phyloP scores from a whole-genome alignment of 2,797 vertebrate genomes.

The Falco berigora region DNA sequence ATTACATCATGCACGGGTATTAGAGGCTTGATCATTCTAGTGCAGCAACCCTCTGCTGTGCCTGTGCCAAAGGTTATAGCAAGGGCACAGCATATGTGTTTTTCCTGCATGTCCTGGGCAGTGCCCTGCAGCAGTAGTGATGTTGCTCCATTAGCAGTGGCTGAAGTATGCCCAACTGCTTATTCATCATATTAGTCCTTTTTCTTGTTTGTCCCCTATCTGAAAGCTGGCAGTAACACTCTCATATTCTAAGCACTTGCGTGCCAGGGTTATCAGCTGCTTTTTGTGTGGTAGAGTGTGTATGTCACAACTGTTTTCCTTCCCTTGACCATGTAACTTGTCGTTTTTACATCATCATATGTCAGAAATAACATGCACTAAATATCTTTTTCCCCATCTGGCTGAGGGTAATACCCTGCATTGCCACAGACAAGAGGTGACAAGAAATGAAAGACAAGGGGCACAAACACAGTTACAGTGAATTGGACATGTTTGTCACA shows the following conservation, averaged over 20 bases:
- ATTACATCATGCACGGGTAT: background rate
- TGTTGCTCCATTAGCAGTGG: background rate
- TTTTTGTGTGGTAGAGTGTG: background rate
- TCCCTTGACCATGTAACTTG: background rate
- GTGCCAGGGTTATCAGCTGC: background rate
- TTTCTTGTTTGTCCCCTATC: background rate
- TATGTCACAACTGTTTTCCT: background rate
- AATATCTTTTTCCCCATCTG: background rate
- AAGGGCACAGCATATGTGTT: background rate
- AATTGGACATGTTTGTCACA: background rate
- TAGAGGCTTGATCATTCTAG: background rate
- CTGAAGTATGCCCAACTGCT: background rate
- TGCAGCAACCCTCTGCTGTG: background rate
- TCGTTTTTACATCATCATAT: background rate
- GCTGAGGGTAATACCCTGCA: background rate
- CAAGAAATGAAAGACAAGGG: background rate
- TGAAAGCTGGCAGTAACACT: background rate
- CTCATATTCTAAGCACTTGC: background rate
- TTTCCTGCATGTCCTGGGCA: background rate
- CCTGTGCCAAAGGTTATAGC: background rate
- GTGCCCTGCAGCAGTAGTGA: background rate
- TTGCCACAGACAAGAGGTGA: background rate
- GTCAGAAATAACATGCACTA: background rate
- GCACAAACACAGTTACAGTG: background rate
- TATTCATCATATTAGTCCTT: background rate